phyloP scores from a whole-genome alignment of 2,888 invertebrate species.

The Laothoe populi region DNA sequence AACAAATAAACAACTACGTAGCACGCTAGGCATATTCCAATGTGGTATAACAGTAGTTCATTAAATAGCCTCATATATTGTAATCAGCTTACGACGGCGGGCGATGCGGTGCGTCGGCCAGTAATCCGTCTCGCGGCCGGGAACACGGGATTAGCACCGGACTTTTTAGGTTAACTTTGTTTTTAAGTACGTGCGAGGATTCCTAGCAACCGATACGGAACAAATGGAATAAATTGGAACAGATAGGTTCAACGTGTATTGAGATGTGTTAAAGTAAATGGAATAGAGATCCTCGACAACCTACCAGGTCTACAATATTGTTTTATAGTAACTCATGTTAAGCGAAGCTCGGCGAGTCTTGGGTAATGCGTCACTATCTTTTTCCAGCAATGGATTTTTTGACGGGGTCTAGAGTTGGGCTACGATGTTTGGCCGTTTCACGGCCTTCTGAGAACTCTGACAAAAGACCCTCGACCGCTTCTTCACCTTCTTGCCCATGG shows the following conservation, averaged over 20 bases:
- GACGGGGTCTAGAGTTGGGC: too few relatives aligned
- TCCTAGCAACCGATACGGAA: neutral
- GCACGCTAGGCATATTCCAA: too few relatives aligned
- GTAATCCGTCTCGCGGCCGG: conserved; percentile 22
- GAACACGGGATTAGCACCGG: conserved; percentile 13
- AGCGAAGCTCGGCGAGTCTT: too few relatives aligned
- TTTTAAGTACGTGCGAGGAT: conserved; percentile 1
- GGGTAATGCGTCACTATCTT: too few relatives aligned
- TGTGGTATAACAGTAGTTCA: conserved; percentile 11
- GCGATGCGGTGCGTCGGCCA: conserved; percentile 1
- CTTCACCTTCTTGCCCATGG: too few relatives aligned
- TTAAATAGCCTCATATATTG: neutral
- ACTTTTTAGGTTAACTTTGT: conserved; percentile 13
- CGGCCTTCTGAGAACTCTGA: too few relatives aligned
- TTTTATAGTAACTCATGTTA: too few relatives aligned
- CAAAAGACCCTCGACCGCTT: too few relatives aligned
- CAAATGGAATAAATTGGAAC: neutral
- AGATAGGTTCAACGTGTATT: neutral
- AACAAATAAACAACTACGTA: neutral
- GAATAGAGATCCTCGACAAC: neutral
- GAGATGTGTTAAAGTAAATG: neutral
- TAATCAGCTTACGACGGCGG: conserved; percentile 21
- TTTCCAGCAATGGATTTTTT: too few relatives aligned
- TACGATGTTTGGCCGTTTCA: too few relatives aligned
- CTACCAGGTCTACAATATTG: too few relatives aligned